Base-by-base conservation (phyloP, 2,888 invertebrate genomes). In the Stenichneumon culpator region DNA sequence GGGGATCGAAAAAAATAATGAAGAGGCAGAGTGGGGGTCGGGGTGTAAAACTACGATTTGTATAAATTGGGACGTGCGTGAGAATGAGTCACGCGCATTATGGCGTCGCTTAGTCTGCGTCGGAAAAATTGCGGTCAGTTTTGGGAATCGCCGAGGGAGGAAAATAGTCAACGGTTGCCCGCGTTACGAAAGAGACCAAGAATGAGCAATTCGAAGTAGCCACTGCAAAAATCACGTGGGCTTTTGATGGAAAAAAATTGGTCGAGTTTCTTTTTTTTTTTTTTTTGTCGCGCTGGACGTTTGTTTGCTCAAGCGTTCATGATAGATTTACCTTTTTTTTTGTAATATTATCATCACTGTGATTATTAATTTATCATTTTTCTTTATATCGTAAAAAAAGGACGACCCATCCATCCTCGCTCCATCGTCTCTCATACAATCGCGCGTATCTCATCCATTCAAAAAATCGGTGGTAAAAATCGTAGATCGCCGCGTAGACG, bases 151-250 rank as follows among this genome's bases (percentile, higher is more conserved):
- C 63, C 28, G 63, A 63, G 63, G 28, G 28, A 63, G 63, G 63
- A 28, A 47, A 28, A 63, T 63, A 32, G 57, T 57, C 57, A 25
- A 14, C 16, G 32, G 16, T 63, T 32, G 25, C 16, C 28, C 57
- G 57, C 22, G 57, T 57, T 57, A 16, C n/a, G n/a, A n/a, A 28
- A 44, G 36, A 63, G 44, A 69, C 25, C 22, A 28, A 73, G 60
- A 73, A n/a, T 67, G 78, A 52, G 87, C 89, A 87, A 85, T 80
- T 86, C 87, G 86, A 89, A 90, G 88, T 89, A 90, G 89, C 89
- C 87, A 88, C 88, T 88, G 87, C 87, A 89, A 90, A 91, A 90
- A 89, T 89, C 79, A 83, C 83, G 65, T 83, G 19, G 75, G 65
- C 14, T 14, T 65, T 65, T 54, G 39, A 22, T 44, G 16, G 50